A percentile compares a stretch with the other conserved stretches of the same genome.
phyloP scores from a whole-genome alignment of 2,797 vertebrate genomes.

The Chiropotes sagulatus region DNA sequence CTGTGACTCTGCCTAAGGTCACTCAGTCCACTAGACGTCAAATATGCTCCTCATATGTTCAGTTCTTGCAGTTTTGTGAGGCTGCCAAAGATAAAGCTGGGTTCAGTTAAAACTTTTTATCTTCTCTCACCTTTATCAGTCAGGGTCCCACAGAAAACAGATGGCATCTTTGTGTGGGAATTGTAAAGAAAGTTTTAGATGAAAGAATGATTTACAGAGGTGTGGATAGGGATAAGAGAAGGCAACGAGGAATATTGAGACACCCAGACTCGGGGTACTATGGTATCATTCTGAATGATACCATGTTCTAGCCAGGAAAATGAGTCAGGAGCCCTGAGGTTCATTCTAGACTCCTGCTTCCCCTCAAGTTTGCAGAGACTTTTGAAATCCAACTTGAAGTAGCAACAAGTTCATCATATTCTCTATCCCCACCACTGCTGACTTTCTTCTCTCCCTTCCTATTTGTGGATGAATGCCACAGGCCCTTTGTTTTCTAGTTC shows the following conservation, averaged over 20 bases:
- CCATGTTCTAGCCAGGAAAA: background rate
- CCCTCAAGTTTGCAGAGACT: background rate
- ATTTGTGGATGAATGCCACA: background rate
- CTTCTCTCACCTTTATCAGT: background rate
- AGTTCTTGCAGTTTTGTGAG: background rate
- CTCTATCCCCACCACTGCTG: background rate
- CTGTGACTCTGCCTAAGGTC: background rate
- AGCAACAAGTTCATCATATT: background rate
- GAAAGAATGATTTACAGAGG: background rate
- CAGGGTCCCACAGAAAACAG: background rate
- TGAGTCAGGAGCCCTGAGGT: background rate
- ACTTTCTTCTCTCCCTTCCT: background rate
- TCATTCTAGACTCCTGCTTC: background rate
- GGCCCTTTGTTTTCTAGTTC: background rate
- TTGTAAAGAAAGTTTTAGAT: background rate
- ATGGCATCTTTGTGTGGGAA: background rate
- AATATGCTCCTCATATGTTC: background rate
- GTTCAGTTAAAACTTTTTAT: background rate
- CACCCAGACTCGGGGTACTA: background rate
- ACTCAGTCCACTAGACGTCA: background rate
- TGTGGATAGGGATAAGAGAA: background rate
- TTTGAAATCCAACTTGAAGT: background rate
- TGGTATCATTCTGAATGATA: background rate
- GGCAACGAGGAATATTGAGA: background rate
- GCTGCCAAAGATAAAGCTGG: background rate